A percentile compares a stretch with the other conserved stretches of the same genome.
These are phyloP conservation scores for Heliconius hortense DNA, from an alignment of 2,888 invertebrate genomes.

Conservation along the genomic window DNA sequence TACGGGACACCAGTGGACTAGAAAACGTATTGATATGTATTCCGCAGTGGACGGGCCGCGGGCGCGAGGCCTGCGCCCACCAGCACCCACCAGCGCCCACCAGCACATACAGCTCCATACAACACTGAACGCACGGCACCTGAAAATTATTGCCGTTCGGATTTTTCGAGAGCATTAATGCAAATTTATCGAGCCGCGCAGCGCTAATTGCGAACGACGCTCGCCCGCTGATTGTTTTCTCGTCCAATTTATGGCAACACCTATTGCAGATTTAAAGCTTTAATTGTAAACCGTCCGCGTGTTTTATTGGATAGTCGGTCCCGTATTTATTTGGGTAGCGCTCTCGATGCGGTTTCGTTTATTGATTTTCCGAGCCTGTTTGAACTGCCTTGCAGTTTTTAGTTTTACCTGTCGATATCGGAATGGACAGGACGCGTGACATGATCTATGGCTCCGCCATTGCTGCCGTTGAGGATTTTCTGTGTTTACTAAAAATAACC, in stretches of 20 bases:
- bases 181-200: slow-evolving; percentile 80
- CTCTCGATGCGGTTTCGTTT: slow-evolving; percentile 72
- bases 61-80: slow-evolving; percentile 30
- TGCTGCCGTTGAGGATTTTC: slow-evolving; percentile 40
- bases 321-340: slow-evolving; percentile 73
- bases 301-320: slow-evolving; percentile 80
- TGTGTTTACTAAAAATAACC: slow-evolving; percentile 44
- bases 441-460: slow-evolving; percentile 52
- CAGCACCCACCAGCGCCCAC: slow-evolving; percentile 26
- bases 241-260: slow-evolving; percentile 81
- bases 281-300: slow-evolving; percentile 82
- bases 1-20: slow-evolving; percentile 39
- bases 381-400: slow-evolving; percentile 57
- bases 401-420: slow-evolving; percentile 54
- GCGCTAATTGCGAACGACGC: slow-evolving; percentile 81
- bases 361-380: slow-evolving; percentile 72
- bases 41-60: slow-evolving; percentile 39
- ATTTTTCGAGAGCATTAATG: slow-evolving; percentile 82
- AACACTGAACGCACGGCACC: slow-evolving; percentile 62
- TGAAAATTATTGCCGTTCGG: slow-evolving; percentile 78
- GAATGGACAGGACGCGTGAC: slow-evolving; percentile 50
- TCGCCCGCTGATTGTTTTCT: slow-evolving; percentile 80
- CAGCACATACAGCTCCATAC: slow-evolving; percentile 46
- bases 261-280: slow-evolving; percentile 82
- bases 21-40: slow-evolving; percentile 42